Conservation (phyloP, 37 sponge, comb jelly and placozoan genomes). For the Cliona cf. orientalis region DNA sequence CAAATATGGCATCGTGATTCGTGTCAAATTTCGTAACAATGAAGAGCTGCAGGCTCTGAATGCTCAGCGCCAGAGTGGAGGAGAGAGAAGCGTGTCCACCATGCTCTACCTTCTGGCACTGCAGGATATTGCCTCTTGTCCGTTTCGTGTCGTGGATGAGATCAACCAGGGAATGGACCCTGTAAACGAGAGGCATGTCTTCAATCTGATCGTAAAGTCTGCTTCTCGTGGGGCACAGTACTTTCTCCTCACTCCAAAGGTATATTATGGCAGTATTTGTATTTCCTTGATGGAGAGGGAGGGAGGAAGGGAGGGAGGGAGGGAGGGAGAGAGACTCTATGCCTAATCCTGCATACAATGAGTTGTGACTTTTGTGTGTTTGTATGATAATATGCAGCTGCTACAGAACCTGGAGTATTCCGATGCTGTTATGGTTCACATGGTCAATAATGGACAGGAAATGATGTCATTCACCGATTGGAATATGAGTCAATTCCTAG, state of each 20-base stretch:
- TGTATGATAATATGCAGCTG: conserved; percentile 34
- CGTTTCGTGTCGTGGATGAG: conserved; percentile 94
- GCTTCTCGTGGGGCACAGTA: conserved; percentile 87
- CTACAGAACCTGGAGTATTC: conserved; percentile 60
- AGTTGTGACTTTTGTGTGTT: background rate
- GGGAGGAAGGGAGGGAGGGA: too few species aligned
- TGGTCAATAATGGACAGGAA: conserved; percentile 64
- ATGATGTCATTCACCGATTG: conserved; percentile 11
- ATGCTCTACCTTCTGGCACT: conserved; percentile 98
- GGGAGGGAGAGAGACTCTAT: background rate
- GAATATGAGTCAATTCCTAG: conserved; percentile 29
- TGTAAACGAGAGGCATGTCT: conserved; percentile 89
- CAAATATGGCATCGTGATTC: conserved; percentile 89
- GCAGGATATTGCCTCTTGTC: conserved; percentile 92
- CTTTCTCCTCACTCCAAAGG: conserved; percentile 97
- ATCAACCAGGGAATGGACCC: conserved; percentile 99
- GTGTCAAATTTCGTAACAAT: conserved; percentile 89
- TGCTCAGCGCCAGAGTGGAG: conserved; percentile 94
- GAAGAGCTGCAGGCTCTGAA: conserved; percentile 91
- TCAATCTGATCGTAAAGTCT: conserved; percentile 88
- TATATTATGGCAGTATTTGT: too few species aligned
- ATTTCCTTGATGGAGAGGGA: too few species aligned
- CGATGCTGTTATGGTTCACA: conserved; percentile 54
- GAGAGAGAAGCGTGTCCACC: conserved; percentile 98
- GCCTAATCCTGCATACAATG: background rate